phyloP scores from a whole-genome alignment of 2,797 vertebrate species.

The Rhynchotus rufescens region DNA sequence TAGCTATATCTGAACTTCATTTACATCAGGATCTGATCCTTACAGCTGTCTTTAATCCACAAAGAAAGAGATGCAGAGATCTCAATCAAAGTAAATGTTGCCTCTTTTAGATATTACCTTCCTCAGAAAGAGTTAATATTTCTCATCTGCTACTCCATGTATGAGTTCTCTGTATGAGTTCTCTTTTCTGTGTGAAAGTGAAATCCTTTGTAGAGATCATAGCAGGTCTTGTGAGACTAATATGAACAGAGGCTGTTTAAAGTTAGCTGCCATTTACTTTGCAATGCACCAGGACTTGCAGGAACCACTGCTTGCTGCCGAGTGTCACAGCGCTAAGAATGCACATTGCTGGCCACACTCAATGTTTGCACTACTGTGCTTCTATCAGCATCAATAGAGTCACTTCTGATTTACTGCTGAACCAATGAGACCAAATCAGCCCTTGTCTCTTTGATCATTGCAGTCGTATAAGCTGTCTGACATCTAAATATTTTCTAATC shows the following conservation, averaged over 20 bases:
- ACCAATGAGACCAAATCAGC: not conserved
- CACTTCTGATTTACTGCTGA: not conserved
- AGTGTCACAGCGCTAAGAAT: not conserved
- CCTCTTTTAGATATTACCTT: not conserved
- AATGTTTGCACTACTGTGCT: not conserved
- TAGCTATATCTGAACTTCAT: not conserved
- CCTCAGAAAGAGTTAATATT: not conserved
- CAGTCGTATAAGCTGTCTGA: not conserved
- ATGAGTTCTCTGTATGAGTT: not conserved
- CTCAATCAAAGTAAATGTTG: not conserved
- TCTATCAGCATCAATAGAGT: not conserved
- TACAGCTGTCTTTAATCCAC: not conserved
- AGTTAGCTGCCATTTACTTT: not conserved
- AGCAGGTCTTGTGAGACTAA: not conserved
- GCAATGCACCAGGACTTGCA: not conserved
- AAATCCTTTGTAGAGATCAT: not conserved
- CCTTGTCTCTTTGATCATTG: not conserved
- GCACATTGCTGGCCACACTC: not conserved
- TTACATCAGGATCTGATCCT: not conserved
- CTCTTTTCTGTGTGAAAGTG: not conserved
- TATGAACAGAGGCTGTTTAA: not conserved
- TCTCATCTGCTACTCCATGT: not conserved
- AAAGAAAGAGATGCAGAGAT: not conserved
- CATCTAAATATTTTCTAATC: not conserved
- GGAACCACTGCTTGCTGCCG: not conserved